Base-by-base conservation (phyloP, 2,113 vertebrate genomes). In the Rallus limicola region DNA sequence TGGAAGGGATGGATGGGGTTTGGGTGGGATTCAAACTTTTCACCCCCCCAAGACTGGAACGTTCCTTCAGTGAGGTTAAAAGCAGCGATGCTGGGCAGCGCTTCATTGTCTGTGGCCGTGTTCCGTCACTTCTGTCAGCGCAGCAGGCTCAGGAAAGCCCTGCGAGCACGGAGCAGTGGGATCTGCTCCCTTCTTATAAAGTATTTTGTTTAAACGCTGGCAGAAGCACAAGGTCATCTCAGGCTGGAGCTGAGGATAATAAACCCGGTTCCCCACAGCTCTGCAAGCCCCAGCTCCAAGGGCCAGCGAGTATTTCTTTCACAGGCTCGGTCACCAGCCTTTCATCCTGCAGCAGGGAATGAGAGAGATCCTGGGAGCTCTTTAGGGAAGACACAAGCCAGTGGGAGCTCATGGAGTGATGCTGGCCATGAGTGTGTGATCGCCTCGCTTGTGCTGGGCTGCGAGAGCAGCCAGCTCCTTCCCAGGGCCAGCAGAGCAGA, bases 121-220 rank as follows among this genome's bases (percentile, higher is more conserved):
- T 64, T 96, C 93, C 96, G 38, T 93, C 81, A 21, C 58, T 94
- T 83, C 88, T 44, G 65, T 81, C 79, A n/a, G 86, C 69, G 82
- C 80, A 23, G 83, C 24, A 58, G 78, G 81, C 93, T 85, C 68
- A 96, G 88, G 95, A 91, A 94, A 93, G 76, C 92, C 88, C 82
- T 92, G 83, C 0, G 19, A 95, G 85, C 79, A 50, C 78, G 53
- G 48, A 82, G 82, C 86, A 62, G 15, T 11, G 79, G 82, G 82
- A 94, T 92, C 83, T 88, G 75, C 78, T 86, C 85, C 42, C 40
- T 79, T 65, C 92, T 92, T 33, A 48, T 18, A 84, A 95, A 95
- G 81, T 92, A 90, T 75, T 97, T 97, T 97, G 97, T 97, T 97
- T 97, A 95, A 97, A 95, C 11, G 34, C 93, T 98, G 97, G 95